Conservation (phyloP, 2,888 invertebrate genomes). For the Pheosia gnoma region DNA sequence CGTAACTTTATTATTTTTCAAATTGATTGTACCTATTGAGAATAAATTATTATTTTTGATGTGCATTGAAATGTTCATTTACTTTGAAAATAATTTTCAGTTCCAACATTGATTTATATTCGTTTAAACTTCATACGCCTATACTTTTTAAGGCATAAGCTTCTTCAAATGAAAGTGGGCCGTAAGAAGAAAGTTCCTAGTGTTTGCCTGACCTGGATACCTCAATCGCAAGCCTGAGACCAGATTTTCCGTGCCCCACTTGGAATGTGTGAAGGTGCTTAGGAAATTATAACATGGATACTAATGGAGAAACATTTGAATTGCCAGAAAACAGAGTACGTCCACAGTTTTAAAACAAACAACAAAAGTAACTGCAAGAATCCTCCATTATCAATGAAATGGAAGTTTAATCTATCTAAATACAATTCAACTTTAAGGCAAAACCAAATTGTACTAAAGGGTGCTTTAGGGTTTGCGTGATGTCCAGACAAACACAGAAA, state of each 20-base stretch:
- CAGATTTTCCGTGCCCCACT: constrained; percentile 24
- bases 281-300: constrained; percentile 26
- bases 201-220: constrained; percentile 57
- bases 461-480: too few species aligned
- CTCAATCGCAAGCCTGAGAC: constrained; percentile 40
- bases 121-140: neutral
- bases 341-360: neutral
- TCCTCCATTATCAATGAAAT: neutral
- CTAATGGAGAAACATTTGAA: neutral
- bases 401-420: too few species aligned
- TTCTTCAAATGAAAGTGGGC: constrained; percentile 30
- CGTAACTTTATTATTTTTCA: too few species aligned
- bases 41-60: too few species aligned
- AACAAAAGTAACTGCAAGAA: too few species aligned
- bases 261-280: constrained; percentile 11
- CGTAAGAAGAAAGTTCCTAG: constrained; percentile 39
- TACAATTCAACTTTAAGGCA: too few species aligned
- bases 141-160: constrained; percentile 11
- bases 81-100: too few species aligned
- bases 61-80: too few species aligned
- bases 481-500: too few species aligned
- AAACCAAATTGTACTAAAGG: too few species aligned
- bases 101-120: neutral
- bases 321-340: neutral
- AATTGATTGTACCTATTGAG: too few species aligned